phyloP scores from a whole-genome alignment of 35 echinoderm and acorn worm genomes.

The Hemicentrotus pulcherrimus region DNA sequence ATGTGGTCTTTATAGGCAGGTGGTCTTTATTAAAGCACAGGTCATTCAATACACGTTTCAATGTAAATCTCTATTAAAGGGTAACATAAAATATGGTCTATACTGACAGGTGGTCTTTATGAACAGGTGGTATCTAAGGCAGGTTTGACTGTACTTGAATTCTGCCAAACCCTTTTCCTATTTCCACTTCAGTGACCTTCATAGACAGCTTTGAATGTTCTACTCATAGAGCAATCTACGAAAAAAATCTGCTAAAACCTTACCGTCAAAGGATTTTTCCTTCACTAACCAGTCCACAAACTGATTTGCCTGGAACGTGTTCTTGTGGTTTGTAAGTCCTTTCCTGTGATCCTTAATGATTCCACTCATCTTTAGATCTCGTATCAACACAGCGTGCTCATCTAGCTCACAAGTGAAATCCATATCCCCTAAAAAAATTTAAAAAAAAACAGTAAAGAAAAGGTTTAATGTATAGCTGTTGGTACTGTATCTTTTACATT shows the following conservation, averaged over 20 bases:
- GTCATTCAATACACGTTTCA: background rate
- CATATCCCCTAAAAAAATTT: constrained; percentile 61
- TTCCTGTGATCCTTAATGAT: constrained; percentile 80
- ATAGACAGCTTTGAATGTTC: background rate
- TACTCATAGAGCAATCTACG: background rate
- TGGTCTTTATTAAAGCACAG: background rate
- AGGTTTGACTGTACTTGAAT: too few relatives aligned
- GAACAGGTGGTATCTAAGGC: too few relatives aligned
- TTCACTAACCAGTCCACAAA: constrained; percentile 94
- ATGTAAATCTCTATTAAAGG: background rate
- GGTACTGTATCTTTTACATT: too few relatives aligned
- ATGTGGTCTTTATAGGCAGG: background rate
- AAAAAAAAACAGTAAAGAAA: background rate
- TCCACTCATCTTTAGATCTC: constrained; percentile 77
- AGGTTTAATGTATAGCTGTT: too few relatives aligned
- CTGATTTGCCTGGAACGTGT: constrained; percentile 75
- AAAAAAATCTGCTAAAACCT: background rate
- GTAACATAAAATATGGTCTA: background rate
- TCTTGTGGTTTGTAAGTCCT: constrained; percentile 62
- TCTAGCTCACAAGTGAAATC: constrained; percentile 94
- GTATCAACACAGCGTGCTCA: constrained; percentile 71
- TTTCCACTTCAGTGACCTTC: too few relatives aligned
- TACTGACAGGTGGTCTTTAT: too few relatives aligned
- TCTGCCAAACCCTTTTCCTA: too few relatives aligned
- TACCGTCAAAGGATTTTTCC: constrained; percentile 68